Evolutionary conservation across 2,888 invertebrate genomes (phyloP).

Genomic region (Brenthis ino): DNA sequence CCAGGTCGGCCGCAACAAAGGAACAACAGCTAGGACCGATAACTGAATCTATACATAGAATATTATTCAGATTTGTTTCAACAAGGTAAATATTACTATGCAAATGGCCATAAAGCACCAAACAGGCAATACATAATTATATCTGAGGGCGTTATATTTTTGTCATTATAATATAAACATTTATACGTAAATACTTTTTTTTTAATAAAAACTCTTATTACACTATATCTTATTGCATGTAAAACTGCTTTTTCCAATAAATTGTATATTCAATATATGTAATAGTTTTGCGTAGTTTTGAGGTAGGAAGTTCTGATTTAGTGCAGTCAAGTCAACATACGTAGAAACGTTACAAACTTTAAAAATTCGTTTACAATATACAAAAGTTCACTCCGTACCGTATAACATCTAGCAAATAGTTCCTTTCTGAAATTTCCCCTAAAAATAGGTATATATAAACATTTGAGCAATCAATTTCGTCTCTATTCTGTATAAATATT

Average conservation of each 20-base stretch:
- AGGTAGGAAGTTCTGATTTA: constrained; percentile 76
- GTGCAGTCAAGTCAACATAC: constrained; percentile 43
- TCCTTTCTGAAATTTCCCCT: constrained; percentile 75
- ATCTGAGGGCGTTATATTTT: constrained; percentile 70
- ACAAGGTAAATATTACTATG: constrained; percentile 69
- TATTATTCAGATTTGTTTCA: constrained; percentile 60
- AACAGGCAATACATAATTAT: constrained; percentile 60
- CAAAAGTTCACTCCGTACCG: constrained; percentile 73
- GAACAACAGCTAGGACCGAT: constrained; percentile 54
- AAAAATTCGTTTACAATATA: constrained; percentile 79
- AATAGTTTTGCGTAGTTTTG: constrained; percentile 74
- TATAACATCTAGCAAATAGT: constrained; percentile 79
- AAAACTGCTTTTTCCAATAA: constrained; percentile 70
- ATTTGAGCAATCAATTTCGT: constrained; percentile 82
- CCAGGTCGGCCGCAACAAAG: constrained; percentile 45
- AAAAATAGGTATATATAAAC: constrained; percentile 81
- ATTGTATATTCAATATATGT: constrained; percentile 63
- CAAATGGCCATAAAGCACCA: constrained; percentile 76
- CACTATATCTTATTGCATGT: constrained; percentile 74
- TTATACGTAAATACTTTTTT: constrained; percentile 77
- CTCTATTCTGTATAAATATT: constrained; percentile 80
- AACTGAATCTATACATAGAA: constrained; percentile 50
- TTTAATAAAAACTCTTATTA: constrained; percentile 77
- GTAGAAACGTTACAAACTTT: constrained; percentile 69
- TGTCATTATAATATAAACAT: constrained; percentile 64